Evolutionary conservation across 2,888 invertebrate genomes (phyloP).

Genomic region (Chymomyza fuscimana): DNA sequence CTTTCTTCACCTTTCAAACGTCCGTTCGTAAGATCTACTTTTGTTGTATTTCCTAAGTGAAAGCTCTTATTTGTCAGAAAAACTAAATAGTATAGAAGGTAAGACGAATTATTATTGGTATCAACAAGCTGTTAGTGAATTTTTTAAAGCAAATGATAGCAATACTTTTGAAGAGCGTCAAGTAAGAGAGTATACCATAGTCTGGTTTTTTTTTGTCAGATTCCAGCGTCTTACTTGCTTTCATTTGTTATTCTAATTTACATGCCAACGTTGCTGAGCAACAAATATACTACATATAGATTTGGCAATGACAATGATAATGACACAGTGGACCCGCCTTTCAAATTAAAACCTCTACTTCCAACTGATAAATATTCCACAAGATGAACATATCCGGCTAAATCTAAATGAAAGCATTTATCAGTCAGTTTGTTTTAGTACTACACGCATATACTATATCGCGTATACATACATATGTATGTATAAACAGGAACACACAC

Average conservation of each 20-base stretch:
- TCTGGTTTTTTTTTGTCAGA: neutral
- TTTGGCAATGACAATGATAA: conserved; percentile 49
- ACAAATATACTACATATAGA: neutral
- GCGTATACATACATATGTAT: conserved; percentile 25
- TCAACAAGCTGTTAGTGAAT: too few species aligned
- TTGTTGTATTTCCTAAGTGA: too few species aligned
- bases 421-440: neutral
- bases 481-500: neutral
- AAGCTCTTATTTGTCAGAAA: too few species aligned
- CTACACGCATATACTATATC: neutral
- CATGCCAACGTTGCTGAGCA: neutral
- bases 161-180: neutral
- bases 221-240: neutral
- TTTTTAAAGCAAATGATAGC: neutral
- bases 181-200: neutral
- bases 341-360: conserved; percentile 67
- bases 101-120: too few species aligned
- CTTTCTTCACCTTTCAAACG: too few species aligned
- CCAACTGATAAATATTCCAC: conserved; percentile 44
- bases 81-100: too few species aligned
- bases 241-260: neutral
- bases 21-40: too few species aligned
- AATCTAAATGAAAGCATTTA: conserved; percentile 32
- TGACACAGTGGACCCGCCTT: conserved; percentile 20
- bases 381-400: conserved; percentile 70